phyloP scores from a whole-genome alignment of 2,113 vertebrate genomes.

The Mormoops blainvillei region DNA sequence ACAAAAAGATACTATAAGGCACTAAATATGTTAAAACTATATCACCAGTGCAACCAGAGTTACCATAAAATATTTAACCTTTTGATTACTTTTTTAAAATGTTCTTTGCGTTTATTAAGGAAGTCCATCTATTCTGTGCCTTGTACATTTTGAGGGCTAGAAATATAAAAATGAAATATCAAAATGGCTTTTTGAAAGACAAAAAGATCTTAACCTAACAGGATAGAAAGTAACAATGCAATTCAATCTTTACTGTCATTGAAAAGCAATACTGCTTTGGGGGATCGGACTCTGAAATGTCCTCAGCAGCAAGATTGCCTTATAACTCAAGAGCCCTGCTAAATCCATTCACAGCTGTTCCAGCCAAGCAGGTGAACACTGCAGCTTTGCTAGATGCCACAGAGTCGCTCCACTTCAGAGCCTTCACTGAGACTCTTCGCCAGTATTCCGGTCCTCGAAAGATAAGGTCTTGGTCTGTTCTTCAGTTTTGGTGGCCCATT shows the following conservation, averaged over 20 bases:
- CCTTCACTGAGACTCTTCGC: neutral
- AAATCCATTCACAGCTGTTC: neutral
- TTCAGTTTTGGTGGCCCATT: neutral
- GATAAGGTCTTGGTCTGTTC: neutral
- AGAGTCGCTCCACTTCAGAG: neutral
- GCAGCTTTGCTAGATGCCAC: neutral
- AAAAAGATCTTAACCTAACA: neutral
- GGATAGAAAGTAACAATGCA: neutral
- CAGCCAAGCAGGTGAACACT: neutral
- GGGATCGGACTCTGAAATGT: neutral
- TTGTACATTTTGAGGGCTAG: neutral
- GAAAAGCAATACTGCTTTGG: neutral
- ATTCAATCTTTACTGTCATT: neutral
- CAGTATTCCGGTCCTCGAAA: neutral
- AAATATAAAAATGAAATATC: too few relatives aligned
- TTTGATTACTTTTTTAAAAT: neutral
- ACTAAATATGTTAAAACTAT: neutral
- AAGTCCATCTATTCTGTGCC: neutral
- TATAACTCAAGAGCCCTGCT: neutral
- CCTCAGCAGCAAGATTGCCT: neutral
- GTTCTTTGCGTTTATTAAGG: neutral
- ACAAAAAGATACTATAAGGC: neutral
- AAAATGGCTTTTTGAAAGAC: neutral
- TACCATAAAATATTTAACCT: neutral
- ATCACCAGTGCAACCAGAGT: neutral